Evolutionary conservation across 2,113 vertebrate genomes (phyloP).

Genomic region (Balaenoptera acutorostrata): DNA sequence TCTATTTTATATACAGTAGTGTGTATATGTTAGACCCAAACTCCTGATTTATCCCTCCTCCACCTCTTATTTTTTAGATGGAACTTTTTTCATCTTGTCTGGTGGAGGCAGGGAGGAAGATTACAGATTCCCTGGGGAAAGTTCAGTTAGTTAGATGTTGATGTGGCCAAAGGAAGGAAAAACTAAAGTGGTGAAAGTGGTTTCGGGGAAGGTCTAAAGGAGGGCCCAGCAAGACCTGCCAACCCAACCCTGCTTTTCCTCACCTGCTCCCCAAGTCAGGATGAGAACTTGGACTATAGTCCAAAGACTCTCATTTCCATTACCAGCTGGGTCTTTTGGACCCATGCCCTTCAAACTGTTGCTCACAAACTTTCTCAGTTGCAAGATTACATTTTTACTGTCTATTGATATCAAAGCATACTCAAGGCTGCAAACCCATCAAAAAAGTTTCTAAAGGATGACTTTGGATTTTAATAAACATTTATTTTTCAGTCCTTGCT

Average conservation of each 20-base stretch:
- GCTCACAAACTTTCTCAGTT: neutral
- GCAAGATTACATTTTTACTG: neutral
- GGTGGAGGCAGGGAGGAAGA: too few relatives aligned
- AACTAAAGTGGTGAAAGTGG: neutral
- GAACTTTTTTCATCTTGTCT: neutral
- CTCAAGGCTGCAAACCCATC: neutral
- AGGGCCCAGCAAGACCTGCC: neutral
- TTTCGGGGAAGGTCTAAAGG: neutral
- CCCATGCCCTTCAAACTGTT: neutral
- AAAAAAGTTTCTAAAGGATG: neutral
- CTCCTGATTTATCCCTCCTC: neutral
- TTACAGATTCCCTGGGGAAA: neutral
- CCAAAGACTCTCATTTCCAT: neutral
- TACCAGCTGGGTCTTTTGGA: neutral
- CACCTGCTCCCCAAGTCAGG: neutral
- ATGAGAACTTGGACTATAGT: neutral
- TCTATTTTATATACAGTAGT: neutral
- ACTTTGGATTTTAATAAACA: neutral
- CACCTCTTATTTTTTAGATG: neutral
- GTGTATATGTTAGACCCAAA: neutral
- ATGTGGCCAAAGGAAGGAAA: neutral
- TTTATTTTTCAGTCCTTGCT: neutral
- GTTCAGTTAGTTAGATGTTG: neutral
- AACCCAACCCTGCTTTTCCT: neutral
- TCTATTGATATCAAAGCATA: neutral